Evolutionary conservation across 2,797 vertebrate genomes (phyloP), one percentile per base, ranked within the genome.

Genomic region (Poeciliopsis paucimaculata): DNA sequence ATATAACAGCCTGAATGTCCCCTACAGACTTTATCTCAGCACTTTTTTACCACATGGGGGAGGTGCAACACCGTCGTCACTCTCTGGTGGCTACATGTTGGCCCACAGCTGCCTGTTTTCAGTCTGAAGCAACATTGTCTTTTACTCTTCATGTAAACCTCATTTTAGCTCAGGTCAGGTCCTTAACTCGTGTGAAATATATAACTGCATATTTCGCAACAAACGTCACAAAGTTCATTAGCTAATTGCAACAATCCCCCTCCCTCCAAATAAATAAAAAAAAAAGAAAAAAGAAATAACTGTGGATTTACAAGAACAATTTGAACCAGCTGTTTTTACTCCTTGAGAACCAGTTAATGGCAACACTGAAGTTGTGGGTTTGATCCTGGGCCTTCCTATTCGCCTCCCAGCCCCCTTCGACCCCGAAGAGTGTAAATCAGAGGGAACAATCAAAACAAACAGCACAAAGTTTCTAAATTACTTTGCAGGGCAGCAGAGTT

Each of bases 11-110:
- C 31, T 18, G 28, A 60, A 34, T 16, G 13, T 62, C 60, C 60
- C 31, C 15, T 18, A 7, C 31, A 9, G 31, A 18, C 60, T 36
- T 9, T 34, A 64, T 64, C 18, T 68, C 20, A n/a, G n/a, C 39
- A 45, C 72, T 31, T 10, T 31, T 71, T 71, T 77, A 39, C 76
- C 53, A 73, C 70, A 73, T 60, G 53, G 70, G 77, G 70, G 70
- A 78, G 70, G 31, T 72, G 64, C 43, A 73, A 47, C 70, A 62
- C 53, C 70, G 73, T 68, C 18, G 70, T 73, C 43, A 45, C 45
- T 60, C 28, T 57, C 26, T 60, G 28, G 46, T n/a, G 31, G 34
- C 39, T 39, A 2, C 26, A 12, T 66, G 47, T 68, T 60, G 60
- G 23, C 7, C 41, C 39, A 51, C n/a, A 53, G 36, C 2, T 68